Evolutionary conservation across 2,888 invertebrate species (phyloP).

Genomic region (Melanotus villosus): DNA sequence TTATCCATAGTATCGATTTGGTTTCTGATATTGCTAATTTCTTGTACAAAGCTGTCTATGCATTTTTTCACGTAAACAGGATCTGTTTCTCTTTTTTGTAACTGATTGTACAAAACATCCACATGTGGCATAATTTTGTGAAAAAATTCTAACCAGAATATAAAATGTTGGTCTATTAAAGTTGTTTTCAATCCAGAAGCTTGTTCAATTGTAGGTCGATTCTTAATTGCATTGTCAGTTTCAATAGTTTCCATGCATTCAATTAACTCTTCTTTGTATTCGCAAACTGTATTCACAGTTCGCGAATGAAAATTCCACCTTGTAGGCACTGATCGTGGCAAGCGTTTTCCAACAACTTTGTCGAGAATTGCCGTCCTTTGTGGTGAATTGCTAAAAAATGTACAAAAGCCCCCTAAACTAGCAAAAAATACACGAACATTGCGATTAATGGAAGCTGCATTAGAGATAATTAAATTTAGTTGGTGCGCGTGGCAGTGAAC

Average conservation of each 20-base stretch:
- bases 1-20: not conserved
- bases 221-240: not conserved
- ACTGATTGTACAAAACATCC: conserved; percentile 1
- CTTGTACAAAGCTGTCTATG: conserved; percentile 6
- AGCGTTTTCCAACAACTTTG: not conserved
- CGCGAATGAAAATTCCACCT: conserved; percentile 14
- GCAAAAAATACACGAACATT: conserved; percentile 16
- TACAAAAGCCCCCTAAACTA: not conserved
- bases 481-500: conserved; percentile 51
- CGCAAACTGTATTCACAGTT: conserved; percentile 10
- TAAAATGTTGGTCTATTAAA: conserved; percentile 11
- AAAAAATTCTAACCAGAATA: conserved; percentile 22
- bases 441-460: conserved; percentile 12
- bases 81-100: conserved; percentile 25
- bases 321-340: conserved; percentile 4
- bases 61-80: conserved; percentile 14
- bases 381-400: conserved; percentile 9
- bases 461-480: conserved; percentile 44
- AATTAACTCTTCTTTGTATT: conserved; percentile 6
- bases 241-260: conserved; percentile 16
- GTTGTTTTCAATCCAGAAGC: conserved; percentile 7
- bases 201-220: conserved; percentile 6
- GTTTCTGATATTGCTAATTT: conserved; percentile 1
- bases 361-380: conserved; percentile 16
- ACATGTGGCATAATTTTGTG: conserved; percentile 31